phyloP scores from a whole-genome alignment of 2,797 vertebrate species.

The Gymnodraco acuticeps region DNA sequence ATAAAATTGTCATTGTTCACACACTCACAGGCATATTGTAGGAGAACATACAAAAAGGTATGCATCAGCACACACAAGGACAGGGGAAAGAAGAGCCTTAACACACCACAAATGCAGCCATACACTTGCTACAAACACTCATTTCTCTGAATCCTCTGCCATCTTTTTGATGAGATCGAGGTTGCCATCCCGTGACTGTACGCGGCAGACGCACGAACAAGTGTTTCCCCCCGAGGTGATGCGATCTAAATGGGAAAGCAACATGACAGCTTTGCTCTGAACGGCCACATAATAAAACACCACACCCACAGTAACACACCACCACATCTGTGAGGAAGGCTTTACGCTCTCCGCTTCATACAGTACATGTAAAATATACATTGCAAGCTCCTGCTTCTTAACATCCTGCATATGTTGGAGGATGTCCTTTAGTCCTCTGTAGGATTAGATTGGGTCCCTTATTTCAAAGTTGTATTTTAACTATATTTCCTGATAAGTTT shows the following conservation, averaged over 20 bases:
- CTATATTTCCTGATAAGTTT: neutral
- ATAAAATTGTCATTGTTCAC: slow-evolving; percentile 71
- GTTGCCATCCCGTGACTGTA: slow-evolving; percentile 80
- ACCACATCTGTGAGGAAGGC: slow-evolving; percentile 46
- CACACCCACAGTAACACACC: slow-evolving; percentile 65
- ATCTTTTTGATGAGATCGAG: slow-evolving; percentile 75
- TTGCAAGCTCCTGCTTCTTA: slow-evolving; percentile 8
- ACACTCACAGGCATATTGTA: slow-evolving; percentile 60
- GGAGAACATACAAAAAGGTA: slow-evolving; percentile 44
- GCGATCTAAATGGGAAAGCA: slow-evolving; percentile 77
- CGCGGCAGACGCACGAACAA: slow-evolving; percentile 69
- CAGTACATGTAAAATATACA: slow-evolving; percentile 56
- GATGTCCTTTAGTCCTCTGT: slow-evolving; percentile 22
- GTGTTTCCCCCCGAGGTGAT: slow-evolving; percentile 76
- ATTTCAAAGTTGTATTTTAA: neutral
- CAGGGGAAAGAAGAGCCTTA: slow-evolving; percentile 35
- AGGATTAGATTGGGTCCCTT: neutral
- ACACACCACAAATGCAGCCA: slow-evolving; percentile 36
- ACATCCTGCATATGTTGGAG: neutral
- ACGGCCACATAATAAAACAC: slow-evolving; percentile 76
- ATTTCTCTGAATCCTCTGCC: slow-evolving; percentile 43
- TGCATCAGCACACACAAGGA: slow-evolving; percentile 66
- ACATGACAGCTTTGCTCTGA: slow-evolving; percentile 77
- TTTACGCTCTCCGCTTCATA: slow-evolving; percentile 28
- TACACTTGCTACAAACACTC: slow-evolving; percentile 43